A percentile compares a stretch with the other conserved stretches of the same genome.
These are phyloP conservation scores for Orthosia incerta DNA, from an alignment of 2,888 invertebrate genomes.

Conservation along the genomic window DNA sequence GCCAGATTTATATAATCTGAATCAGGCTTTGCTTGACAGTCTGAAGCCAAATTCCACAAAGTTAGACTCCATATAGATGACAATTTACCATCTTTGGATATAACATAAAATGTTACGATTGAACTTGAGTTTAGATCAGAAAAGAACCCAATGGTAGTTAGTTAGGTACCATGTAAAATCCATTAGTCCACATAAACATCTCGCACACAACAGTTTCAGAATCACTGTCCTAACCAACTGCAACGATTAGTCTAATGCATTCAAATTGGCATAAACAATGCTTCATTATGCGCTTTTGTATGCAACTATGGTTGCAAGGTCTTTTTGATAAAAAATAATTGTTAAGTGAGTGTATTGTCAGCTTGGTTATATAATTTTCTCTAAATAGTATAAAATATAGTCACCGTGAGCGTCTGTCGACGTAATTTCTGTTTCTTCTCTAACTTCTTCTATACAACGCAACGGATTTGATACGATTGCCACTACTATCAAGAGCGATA, in stretches of 20 bases:
- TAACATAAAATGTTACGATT: conserved; percentile 87
- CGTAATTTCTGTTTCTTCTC: no score
- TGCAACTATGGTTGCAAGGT: conserved; percentile 59
- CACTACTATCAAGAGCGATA: no score
- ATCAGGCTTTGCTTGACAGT: conserved; percentile 61
- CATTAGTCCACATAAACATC: neutral
- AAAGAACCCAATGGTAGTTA: conserved; percentile 59
- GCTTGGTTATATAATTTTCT: neutral
- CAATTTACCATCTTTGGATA: conserved; percentile 84
- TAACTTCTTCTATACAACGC: no score
- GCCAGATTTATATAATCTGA: conserved; percentile 55
- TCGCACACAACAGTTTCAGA: conserved; percentile 17
- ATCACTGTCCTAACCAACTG: conserved; percentile 32
- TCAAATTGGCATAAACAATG: conserved; percentile 74
- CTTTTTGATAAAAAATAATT: conserved; percentile 65
- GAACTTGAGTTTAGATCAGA: conserved; percentile 72
- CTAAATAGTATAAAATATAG: no score
- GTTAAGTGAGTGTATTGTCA: conserved; percentile 22
- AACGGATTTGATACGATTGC: no score
- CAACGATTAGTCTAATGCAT: conserved; percentile 68
- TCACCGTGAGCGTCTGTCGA: no score
- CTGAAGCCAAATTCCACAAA: conserved; percentile 53
- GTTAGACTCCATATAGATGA: conserved; percentile 75
- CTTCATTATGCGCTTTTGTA: conserved; percentile 65
- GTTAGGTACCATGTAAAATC: no score